Evolutionary conservation across 1,140 invertebrate genomes (phyloP).

Genomic region (Amphibalanus amphitrite): DNA sequence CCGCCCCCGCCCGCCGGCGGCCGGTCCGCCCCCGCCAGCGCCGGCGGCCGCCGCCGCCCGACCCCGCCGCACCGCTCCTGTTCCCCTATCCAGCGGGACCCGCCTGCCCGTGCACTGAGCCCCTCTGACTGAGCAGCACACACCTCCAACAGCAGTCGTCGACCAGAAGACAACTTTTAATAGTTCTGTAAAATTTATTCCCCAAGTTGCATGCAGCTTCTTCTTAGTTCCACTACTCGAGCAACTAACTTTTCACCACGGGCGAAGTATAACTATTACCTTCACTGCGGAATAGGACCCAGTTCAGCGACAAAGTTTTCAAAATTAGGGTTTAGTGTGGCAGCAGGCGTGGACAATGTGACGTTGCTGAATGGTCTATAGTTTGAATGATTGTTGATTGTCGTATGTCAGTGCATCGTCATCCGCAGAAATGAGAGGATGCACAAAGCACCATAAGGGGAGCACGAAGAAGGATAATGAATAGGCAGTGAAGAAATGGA

Average conservation of each 20-base stretch:
- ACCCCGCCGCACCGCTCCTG: background rate
- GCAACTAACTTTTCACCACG: background rate
- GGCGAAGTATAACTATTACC: background rate
- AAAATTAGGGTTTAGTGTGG: background rate
- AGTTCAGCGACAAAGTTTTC: background rate
- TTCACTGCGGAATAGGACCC: background rate
- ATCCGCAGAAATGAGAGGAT: too few species aligned
- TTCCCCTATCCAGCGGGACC: too few species aligned
- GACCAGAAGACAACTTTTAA: background rate
- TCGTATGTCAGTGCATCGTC: background rate
- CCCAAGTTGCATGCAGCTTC: background rate
- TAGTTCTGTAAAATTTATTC: conserved; percentile 2
- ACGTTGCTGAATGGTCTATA: too few species aligned
- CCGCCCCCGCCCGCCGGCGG: too few species aligned
- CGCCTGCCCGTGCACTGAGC: background rate
- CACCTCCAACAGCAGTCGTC: background rate
- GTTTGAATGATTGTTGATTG: background rate
- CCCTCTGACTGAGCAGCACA: background rate
- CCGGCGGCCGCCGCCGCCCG: too few species aligned
- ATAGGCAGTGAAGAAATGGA: too few species aligned
- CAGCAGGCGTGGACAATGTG: background rate
- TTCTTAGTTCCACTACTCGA: conserved; percentile 1
- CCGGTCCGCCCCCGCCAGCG: too few species aligned
- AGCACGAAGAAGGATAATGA: too few species aligned
- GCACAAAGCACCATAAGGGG: too few species aligned